These are phyloP conservation scores for Habropoda laboriosa DNA, from an alignment of 1,140 invertebrate genomes.

Conservation along the genomic window DNA sequence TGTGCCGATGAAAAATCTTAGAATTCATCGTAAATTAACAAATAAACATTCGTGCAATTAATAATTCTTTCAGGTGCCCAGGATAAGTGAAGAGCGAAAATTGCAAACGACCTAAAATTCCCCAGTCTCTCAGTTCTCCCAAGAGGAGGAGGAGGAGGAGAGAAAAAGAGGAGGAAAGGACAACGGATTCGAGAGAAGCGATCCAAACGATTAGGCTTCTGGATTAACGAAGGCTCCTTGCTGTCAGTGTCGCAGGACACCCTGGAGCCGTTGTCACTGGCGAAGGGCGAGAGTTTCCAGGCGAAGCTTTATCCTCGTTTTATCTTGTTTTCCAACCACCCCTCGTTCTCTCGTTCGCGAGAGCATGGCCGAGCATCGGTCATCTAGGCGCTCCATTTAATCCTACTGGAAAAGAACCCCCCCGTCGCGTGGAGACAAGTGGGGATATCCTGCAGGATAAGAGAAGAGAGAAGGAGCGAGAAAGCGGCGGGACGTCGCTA, in stretches of 20 bases:
- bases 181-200: constrained; percentile 16
- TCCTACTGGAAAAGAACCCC: constrained; percentile 77
- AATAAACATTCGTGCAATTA: too few relatives aligned
- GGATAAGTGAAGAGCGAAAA: background rate
- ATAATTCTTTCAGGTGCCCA: too few relatives aligned
- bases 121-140: background rate
- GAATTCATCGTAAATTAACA: too few relatives aligned
- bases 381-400: constrained; percentile 82
- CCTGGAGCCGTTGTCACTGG: constrained; percentile 27
- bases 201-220: constrained; percentile 56
- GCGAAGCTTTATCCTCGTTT: constrained; percentile 77
- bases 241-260: constrained; percentile 52
- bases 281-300: constrained; percentile 28
- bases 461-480: constrained; percentile 36
- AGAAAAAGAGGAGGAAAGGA: background rate
- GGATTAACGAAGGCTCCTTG: constrained; percentile 60
- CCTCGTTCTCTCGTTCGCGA: constrained; percentile 50
- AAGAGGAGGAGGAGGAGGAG: background rate
- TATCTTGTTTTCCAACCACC: constrained; percentile 77
- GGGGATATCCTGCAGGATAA: constrained; percentile 76
- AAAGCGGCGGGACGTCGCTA: constrained; percentile 70
- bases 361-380: constrained; percentile 75
- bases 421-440: constrained; percentile 72
- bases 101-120: background rate
- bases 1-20: too few relatives aligned